Base-by-base conservation (phyloP, 2,113 vertebrate genomes). In the Burhinus oedicnemus region DNA sequence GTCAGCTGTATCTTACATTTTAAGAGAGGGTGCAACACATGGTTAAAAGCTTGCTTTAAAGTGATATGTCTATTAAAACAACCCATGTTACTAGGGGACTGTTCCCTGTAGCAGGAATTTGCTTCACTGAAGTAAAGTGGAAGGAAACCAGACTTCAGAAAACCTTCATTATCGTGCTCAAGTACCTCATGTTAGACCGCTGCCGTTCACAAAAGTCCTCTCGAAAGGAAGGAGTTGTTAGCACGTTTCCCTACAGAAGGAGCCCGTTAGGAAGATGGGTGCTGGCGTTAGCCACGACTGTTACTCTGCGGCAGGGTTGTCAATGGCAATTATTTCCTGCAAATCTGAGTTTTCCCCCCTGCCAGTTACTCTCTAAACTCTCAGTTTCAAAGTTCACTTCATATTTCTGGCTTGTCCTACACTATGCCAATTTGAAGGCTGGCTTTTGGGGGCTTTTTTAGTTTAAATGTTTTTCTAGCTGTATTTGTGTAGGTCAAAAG, bases 381-480 rank as follows among this genome's bases (percentile, higher is more conserved):
- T 45, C 49, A 51, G 52, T 92, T 91, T 93, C 87, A 95, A 94
- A 95, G 83, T 77, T 88, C 54, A 91, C 82, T 86, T 91, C 15
- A 26, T 78, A 92, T 62, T 95, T 91, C 71, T 93, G 71, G 51
- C 87, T 94, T 34, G 16, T 72, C 49, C 86, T 66, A 89, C 6
- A 12, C 6, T 54, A 29, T 61, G 72, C 60, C 78, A 88, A 47
- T 81, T 90, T 83, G 47, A 96, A 95, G 58, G 49, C 52, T 88
- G 90, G 45, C 75, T 93, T 95, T 83, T 12, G 44, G 49, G 69
- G 9, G 20, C 21, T 76, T 87, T 90, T 75, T 88, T 27, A 83
- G 54, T 78, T 91, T n/a, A 86, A 77, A 90, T 96, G 75, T 86
- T 97, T 95, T 97, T 90, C 58, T 95, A 93, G 75, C 68, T 93